Evolutionary conservation across 2,113 vertebrate genomes (phyloP).

Genomic region (Aspidoscelis tigris): DNA sequence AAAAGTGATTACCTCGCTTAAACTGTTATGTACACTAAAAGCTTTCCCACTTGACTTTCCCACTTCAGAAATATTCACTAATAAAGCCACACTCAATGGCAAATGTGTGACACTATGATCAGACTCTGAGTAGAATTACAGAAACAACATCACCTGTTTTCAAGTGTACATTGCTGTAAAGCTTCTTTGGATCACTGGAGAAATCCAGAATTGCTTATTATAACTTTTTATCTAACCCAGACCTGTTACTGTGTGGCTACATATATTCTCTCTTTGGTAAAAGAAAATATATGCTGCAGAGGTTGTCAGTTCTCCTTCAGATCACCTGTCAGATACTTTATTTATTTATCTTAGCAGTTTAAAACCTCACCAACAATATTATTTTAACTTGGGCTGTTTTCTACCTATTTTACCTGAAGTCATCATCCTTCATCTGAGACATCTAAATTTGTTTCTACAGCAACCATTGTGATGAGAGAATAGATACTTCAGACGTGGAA

Average conservation of each 20-base stretch:
- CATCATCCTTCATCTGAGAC: slow-evolving; percentile 28
- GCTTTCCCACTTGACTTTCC: no score
- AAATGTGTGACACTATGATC: background rate
- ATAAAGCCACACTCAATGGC: no score
- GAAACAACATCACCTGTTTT: background rate
- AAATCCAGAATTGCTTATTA: background rate
- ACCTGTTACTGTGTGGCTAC: background rate
- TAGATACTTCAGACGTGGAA: slow-evolving; percentile 21
- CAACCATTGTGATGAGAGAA: slow-evolving; percentile 35
- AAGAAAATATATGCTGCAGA: background rate
- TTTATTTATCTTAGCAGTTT: slow-evolving; percentile 27
- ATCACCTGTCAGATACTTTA: slow-evolving; percentile 23
- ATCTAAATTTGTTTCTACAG: slow-evolving; percentile 35
- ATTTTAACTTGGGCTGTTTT: slow-evolving; percentile 23
- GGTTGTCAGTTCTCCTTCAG: background rate
- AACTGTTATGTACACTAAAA: no score
- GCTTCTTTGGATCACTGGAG: background rate
- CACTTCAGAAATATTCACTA: no score
- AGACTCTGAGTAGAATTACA: background rate
- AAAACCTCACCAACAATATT: slow-evolving; percentile 25
- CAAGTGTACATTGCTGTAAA: background rate
- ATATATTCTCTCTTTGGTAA: slow-evolving; percentile 9
- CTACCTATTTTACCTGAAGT: slow-evolving; percentile 34
- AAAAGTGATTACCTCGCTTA: no score
- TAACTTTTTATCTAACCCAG: background rate